Evolutionary conservation across 2,113 vertebrate genomes (phyloP).

Genomic region (Henicopernis longicauda): DNA sequence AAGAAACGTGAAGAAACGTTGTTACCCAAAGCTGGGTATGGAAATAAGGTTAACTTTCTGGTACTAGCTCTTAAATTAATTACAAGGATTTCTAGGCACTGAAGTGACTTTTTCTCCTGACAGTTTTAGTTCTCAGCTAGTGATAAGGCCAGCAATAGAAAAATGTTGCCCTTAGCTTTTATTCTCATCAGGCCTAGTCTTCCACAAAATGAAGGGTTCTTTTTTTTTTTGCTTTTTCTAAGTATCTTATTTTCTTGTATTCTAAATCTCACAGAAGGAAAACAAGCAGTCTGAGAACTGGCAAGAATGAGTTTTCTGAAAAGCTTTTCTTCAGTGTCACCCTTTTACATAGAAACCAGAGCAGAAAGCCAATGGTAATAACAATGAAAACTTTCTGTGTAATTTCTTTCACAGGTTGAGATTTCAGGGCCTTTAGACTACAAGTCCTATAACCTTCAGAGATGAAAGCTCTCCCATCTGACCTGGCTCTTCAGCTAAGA

Average conservation of each 20-base stretch:
- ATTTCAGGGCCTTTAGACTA: background rate
- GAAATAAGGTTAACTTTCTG: background rate
- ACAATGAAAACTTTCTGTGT: background rate
- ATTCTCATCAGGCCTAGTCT: background rate
- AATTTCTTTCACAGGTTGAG: background rate
- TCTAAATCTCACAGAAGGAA: background rate
- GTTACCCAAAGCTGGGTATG: background rate
- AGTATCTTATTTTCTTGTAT: background rate
- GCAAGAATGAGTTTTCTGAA: background rate
- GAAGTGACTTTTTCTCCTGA: background rate
- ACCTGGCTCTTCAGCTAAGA: background rate
- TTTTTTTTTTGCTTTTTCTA: background rate
- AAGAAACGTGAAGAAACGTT: background rate
- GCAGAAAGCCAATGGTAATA: background rate
- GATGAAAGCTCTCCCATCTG: background rate
- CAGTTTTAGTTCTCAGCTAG: background rate
- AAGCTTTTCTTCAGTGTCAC: background rate
- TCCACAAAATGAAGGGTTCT: background rate
- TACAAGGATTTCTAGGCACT: background rate
- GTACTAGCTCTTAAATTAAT: background rate
- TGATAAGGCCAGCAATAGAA: background rate
- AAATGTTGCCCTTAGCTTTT: background rate
- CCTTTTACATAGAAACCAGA: background rate
- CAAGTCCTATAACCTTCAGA: background rate
- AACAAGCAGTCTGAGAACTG: background rate